Base-by-base conservation (phyloP, 2,113 vertebrate genomes). In the Pandion haliaetus region DNA sequence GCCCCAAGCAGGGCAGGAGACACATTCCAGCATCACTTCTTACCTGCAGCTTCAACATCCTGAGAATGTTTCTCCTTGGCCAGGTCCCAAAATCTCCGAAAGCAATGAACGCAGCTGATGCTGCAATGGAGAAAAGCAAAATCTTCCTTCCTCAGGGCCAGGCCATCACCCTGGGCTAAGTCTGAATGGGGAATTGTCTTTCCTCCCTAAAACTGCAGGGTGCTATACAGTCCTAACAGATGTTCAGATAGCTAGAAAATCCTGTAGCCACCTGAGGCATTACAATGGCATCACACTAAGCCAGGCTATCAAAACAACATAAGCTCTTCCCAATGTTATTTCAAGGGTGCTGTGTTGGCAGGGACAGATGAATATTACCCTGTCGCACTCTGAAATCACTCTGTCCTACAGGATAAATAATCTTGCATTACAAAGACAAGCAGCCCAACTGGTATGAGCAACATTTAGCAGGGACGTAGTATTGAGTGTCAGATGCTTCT, bases 21-120 rank as follows among this genome's bases (percentile, higher is more conserved):
- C 25, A 62, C 57, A 92, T 79, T 93, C 81, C 86, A 96, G 40
- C 36, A 3, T 84, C 58, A 79, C n/a, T 28, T 61, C 88, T 92
- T 96, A 92, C 94, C 96, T 92, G 17, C 57, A 81, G 31, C 61
- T 93, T 84, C 92, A 90, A 31, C 40, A 91, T 94, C 88, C 61
- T 91, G 69, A 79, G 63, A 82, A 67, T 47, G 50, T 66, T 79
- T 70, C 70, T 79, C 69, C 44, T 78, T 82, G 88, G 88, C 82
- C 69, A 34, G 23, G 34, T 25, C 72, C 69, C 71, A 79, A 54
- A 88, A 79, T 13, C 8, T 82, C 71, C 31, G 55, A 90, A 61
- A 84, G 42, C 59, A 49, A 8, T 17, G 63, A 88, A 67, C 12
- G 38, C 59, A 92, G 80, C 17, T 89, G 61, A 76, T 47, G 59